These are phyloP conservation scores for Siniperca undulata DNA, from an alignment of 2,797 vertebrate species.

Conservation along the genomic window DNA sequence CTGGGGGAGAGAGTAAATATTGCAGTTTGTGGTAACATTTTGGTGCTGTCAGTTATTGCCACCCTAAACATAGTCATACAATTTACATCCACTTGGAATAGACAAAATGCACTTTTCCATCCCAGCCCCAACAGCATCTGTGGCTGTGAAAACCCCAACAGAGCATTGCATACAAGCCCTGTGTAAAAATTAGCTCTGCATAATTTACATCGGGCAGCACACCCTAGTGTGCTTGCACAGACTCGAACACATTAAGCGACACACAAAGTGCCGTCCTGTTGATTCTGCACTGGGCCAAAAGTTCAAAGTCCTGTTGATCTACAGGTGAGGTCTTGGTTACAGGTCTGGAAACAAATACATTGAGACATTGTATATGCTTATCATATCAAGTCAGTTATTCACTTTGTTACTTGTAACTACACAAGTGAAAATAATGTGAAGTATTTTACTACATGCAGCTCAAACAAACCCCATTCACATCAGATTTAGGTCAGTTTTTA, in stretches of 20 bases:
- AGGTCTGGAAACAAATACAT: slow-evolving; percentile 38
- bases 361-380: slow-evolving; percentile 16
- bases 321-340: slow-evolving; percentile 53
- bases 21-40: slow-evolving; percentile 51
- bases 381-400: slow-evolving; percentile 29
- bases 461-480: slow-evolving; percentile 4
- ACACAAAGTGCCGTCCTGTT: slow-evolving; percentile 45
- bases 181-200: slow-evolving; percentile 37
- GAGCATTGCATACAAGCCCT: slow-evolving; percentile 13
- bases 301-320: slow-evolving; percentile 70
- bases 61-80: slow-evolving; percentile 28
- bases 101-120: slow-evolving; percentile 38
- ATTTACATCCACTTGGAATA: slow-evolving; percentile 32
- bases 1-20: slow-evolving; percentile 50
- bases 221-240: slow-evolving; percentile 45
- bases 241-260: slow-evolving; percentile 18
- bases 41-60: slow-evolving; percentile 35
- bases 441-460: slow-evolving; percentile 22
- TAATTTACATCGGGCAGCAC: slow-evolving; percentile 43
- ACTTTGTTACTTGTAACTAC: slow-evolving; percentile 23
- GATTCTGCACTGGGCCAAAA: slow-evolving; percentile 51
- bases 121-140: neutral
- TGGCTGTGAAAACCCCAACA: slow-evolving; percentile 6
- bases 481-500: slow-evolving; percentile 12
- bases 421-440: slow-evolving; percentile 32